These are phyloP conservation scores for Anthopleura sola DNA, from an alignment of 64 coral and sea anemone genomes.

Conservation along the genomic window DNA sequence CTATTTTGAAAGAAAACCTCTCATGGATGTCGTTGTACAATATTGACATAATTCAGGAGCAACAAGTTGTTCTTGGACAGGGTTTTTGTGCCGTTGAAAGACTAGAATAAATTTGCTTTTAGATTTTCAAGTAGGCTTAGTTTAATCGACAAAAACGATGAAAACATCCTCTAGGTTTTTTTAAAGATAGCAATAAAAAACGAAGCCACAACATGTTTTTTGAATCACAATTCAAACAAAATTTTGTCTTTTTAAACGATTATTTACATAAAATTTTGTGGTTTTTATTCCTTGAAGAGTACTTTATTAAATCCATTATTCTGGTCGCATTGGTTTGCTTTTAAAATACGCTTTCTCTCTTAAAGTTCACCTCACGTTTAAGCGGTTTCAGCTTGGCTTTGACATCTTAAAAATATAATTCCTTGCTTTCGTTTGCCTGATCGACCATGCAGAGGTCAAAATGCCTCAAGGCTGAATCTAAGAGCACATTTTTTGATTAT, in stretches of 20 bases:
- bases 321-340: not conserved
- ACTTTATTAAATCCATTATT: not conserved
- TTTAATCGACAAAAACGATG: not conserved
- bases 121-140: not conserved
- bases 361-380: not conserved
- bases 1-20: not conserved
- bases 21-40: not conserved
- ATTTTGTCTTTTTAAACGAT: not conserved
- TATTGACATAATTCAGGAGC: not conserved
- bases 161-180: not conserved
- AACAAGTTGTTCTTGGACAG: not conserved
- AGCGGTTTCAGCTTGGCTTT: not conserved
- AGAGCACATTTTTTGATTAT: not conserved
- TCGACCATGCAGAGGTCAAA: not conserved
- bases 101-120: not conserved
- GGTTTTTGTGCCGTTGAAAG: not conserved
- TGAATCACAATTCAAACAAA: not conserved
- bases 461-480: not conserved
- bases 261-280: constrained; percentile 5
- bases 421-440: not conserved
- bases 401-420: not conserved
- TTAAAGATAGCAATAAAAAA: not conserved
- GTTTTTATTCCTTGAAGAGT: not conserved
- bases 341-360: not conserved
- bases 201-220: not conserved